Evolutionary conservation across 2,888 invertebrate genomes (phyloP), one percentile per base, ranked within the genome.

Genomic region (Rhabditoides inermis): DNA sequence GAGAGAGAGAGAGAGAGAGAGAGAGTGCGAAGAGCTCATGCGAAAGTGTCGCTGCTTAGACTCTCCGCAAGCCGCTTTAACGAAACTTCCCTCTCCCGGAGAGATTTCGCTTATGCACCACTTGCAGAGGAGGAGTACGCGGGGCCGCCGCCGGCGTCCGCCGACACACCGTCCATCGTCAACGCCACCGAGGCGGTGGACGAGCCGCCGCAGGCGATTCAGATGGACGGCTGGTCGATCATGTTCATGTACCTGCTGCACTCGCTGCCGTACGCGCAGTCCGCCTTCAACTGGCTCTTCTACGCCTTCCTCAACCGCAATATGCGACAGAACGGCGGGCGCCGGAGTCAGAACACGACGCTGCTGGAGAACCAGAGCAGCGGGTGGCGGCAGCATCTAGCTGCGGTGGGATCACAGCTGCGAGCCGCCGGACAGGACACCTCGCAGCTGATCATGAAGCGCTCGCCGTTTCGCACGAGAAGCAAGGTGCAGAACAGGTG

Each of bases 261-360:
- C 49, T 60, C 70, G n/a, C 54, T 70, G 20, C 70, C 71, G 12
- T 74, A 74, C 53, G 60, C 70, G 2, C 72, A 75, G 51, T 62
- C 63, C 18, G 70, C 75, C 6, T 70, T 75, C 60, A 74, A 74
- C 56, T 73, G 73, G 72, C 62, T 74, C 37, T 73, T 74, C 63
- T 74, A 74, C 57, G 73, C 73, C 23, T 72, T 72, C 51, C 58
- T 74, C 44, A 74, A 75, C 54, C 56, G 67, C 41, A 63, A 70
- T 32, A 53, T 68, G 27, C 58, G 68, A 10, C 56, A 68, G 32
- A 51, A 58, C 18, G 45, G 50, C 27, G 45, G 50, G 30, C 23
- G 3, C 22, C 36, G 50, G 7, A 36, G 22, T 20, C 36, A 35
- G 1, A 25, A 50, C 27, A 50, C 50, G 27, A 50, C 50, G 20